A percentile compares a stretch with the other conserved stretches of the same genome.
These are phyloP conservation scores for Leucoma salicis DNA, from an alignment of 2,888 invertebrate genomes.

Conservation along the genomic window DNA sequence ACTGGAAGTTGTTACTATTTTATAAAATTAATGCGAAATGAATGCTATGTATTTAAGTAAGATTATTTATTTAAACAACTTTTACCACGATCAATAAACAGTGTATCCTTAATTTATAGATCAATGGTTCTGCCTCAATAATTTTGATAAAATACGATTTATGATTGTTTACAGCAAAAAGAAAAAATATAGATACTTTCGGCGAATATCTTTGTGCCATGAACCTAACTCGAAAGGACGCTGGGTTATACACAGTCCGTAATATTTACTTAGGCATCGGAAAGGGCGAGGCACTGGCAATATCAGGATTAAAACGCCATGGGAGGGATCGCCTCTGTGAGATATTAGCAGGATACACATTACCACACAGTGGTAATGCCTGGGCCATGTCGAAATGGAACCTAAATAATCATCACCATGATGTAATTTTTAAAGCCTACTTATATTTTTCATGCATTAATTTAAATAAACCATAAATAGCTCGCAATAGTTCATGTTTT, in stretches of 20 bases:
- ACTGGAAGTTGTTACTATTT: too few relatives aligned
- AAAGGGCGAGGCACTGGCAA: constrained; percentile 57
- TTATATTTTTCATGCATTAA: not conserved
- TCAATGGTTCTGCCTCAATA: too few relatives aligned
- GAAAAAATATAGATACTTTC: constrained; percentile 41
- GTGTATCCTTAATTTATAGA: too few relatives aligned
- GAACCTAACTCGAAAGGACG: constrained; percentile 37
- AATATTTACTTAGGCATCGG: constrained; percentile 55
- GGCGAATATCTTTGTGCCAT: constrained; percentile 55
- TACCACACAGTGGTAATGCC: constrained; percentile 45
- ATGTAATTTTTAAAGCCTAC: not conserved
- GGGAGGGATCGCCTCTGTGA: constrained; percentile 53
- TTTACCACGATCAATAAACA: too few relatives aligned
- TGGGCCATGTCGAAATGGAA: constrained; percentile 56
- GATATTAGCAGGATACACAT: constrained; percentile 50
- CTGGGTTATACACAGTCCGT: constrained; percentile 36
- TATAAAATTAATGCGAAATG: too few relatives aligned
- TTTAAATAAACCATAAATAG: too few relatives aligned
- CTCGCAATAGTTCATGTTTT: too few relatives aligned
- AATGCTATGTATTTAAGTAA: too few relatives aligned
- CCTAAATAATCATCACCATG: constrained; percentile 40
- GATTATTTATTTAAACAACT: too few relatives aligned
- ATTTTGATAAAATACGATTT: too few relatives aligned
- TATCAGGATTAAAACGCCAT: constrained; percentile 55
- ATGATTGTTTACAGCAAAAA: not conserved